Percentiles rank a stretch among this genome's conserved stretches.
Conservation (phyloP, 2,113 vertebrate species). For the Ciconia maguari region DNA sequence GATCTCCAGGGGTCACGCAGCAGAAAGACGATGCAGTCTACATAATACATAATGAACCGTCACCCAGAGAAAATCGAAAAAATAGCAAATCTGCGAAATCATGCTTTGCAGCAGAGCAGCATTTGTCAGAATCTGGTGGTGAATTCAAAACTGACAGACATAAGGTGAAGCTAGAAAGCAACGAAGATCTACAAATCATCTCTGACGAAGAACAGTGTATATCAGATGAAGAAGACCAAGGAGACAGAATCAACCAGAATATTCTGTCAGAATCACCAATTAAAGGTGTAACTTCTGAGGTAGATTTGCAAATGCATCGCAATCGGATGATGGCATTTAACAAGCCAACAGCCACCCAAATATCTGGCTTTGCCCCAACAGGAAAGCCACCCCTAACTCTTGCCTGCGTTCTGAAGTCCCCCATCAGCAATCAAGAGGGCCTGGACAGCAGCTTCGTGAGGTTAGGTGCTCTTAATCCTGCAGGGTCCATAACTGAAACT, state of each 20-base stretch:
- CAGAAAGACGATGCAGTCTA: not conserved
- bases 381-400: too few species aligned
- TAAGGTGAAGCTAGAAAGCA: not conserved
- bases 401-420: not conserved
- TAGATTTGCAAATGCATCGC: not conserved
- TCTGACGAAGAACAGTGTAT: not conserved
- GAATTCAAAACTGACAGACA: not conserved
- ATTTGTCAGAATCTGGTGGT: fast-evolving
- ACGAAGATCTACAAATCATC: not conserved
- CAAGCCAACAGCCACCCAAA: not conserved
- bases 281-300: not conserved
- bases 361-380: not conserved
- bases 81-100: not conserved
- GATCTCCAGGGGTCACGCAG: not conserved
- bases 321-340: not conserved
- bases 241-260: not conserved
- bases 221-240: not conserved
- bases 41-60: not conserved
- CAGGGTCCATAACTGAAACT: not conserved
- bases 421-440: not conserved
- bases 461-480: not conserved
- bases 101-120: not conserved
- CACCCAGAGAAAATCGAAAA: not conserved
- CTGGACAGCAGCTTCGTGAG: not conserved
- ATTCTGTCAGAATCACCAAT: not conserved